Conservation (phyloP, 2,797 vertebrate genomes). For the Dendrocincla fuliginosa region DNA sequence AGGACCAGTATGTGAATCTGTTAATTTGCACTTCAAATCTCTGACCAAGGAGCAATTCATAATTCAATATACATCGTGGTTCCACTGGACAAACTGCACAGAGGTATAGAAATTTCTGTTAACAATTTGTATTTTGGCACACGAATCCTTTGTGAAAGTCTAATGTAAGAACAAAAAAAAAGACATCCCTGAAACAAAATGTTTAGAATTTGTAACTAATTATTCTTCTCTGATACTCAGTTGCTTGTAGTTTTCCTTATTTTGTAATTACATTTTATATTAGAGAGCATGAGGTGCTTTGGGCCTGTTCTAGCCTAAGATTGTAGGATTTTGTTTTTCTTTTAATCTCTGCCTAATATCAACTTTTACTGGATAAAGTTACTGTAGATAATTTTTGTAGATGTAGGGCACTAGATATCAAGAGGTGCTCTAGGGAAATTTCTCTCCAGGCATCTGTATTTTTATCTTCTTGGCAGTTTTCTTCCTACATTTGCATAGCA, state of each 20-base stretch:
- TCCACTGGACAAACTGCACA: conserved; percentile 74
- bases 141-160: neutral
- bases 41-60: conserved; percentile 65
- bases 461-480: neutral
- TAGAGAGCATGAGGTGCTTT: neutral
- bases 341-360: neutral
- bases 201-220: neutral
- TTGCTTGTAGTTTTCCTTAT: neutral
- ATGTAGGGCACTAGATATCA: neutral
- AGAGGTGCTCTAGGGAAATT: neutral
- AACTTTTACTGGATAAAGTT: neutral
- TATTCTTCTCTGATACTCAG: neutral
- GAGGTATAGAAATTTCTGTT: conserved; percentile 67
- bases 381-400: neutral
- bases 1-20: conserved; percentile 77
- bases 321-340: neutral
- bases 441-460: neutral
- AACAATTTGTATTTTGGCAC: neutral
- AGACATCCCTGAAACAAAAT: neutral
- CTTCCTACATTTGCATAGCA: neutral
- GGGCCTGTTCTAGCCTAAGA: neutral
- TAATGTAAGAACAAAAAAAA: neutral
- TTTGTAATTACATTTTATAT: neutral
- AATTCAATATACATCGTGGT: conserved; percentile 50
- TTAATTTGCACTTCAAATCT: conserved; percentile 67